phyloP scores from a whole-genome alignment of 1,140 invertebrate species.

The Melanaphis sacchari region DNA sequence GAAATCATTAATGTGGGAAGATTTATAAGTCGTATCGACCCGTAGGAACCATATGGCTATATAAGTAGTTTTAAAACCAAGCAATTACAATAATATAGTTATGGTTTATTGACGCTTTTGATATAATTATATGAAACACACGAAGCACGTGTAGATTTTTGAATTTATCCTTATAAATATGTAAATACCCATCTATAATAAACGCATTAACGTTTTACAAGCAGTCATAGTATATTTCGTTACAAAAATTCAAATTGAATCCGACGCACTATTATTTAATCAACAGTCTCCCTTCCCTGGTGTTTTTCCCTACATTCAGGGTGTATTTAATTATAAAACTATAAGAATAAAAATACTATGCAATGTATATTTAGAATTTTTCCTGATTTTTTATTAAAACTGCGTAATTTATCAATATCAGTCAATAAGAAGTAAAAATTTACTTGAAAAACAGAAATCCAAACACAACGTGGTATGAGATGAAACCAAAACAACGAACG shows the following conservation, averaged over 20 bases:
- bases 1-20: not conserved
- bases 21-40: not conserved
- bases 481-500: too few species aligned
- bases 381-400: too few species aligned
- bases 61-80: not conserved
- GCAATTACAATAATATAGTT: not conserved
- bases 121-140: not conserved
- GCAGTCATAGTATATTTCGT: not conserved
- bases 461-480: too few species aligned
- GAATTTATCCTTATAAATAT: not conserved
- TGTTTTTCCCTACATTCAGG: not conserved
- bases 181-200: not conserved
- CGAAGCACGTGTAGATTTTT: not conserved
- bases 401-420: too few species aligned
- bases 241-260: not conserved
- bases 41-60: not conserved
- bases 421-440: not conserved
- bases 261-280: not conserved
- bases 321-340: not conserved
- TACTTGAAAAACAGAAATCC: not conserved
- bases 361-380: not conserved
- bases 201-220: not conserved
- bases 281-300: not conserved
- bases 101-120: not conserved
- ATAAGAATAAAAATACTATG: not conserved